A percentile compares a stretch with the other conserved stretches of the same genome.
phyloP scores from a whole-genome alignment of 64 coral and sea anemone species.

The Exaiptasia diaphana region DNA sequence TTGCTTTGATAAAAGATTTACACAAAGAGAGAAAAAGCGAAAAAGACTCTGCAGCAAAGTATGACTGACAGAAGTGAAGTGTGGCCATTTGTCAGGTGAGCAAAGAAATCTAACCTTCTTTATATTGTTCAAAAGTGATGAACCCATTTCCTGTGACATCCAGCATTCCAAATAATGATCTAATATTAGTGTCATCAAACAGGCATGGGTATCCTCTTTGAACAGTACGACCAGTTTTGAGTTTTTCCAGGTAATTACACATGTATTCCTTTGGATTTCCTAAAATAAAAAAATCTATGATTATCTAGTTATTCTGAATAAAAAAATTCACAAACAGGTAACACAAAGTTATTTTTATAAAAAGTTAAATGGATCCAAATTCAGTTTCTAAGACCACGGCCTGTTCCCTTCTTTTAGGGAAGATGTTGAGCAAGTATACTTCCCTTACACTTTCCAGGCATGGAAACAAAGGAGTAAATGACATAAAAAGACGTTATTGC shows the following conservation, averaged over 20 bases:
- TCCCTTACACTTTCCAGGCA: too few relatives aligned
- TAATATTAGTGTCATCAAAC: slow-evolving; percentile 95
- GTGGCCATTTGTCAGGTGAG: too few relatives aligned
- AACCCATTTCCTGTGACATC: slow-evolving; percentile 86
- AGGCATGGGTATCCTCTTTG: slow-evolving; percentile 84
- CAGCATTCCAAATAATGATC: slow-evolving; percentile 93
- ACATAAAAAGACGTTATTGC: too few relatives aligned
- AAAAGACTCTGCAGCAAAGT: background rate
- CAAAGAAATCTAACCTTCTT: slow-evolving; percentile 82
- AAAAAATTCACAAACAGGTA: background rate
- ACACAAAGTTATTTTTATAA: background rate
- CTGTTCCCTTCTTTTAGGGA: too few relatives aligned
- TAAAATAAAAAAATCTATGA: background rate
- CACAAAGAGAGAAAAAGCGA: background rate
- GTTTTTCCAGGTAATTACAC: slow-evolving; percentile 66
- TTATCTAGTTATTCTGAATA: background rate
- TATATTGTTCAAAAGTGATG: slow-evolving; percentile 92
- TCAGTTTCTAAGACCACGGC: background rate
- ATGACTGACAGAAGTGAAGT: too few relatives aligned
- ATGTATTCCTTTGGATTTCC: slow-evolving; percentile 83
- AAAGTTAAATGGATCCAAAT: background rate
- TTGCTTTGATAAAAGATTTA: too few relatives aligned
- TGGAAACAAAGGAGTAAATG: too few relatives aligned
- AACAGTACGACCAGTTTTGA: slow-evolving; percentile 77
- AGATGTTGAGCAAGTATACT: too few relatives aligned